These are phyloP conservation scores for Galerucella nymphaeae DNA, from an alignment of 2,888 invertebrate genomes.

Conservation along the genomic window DNA sequence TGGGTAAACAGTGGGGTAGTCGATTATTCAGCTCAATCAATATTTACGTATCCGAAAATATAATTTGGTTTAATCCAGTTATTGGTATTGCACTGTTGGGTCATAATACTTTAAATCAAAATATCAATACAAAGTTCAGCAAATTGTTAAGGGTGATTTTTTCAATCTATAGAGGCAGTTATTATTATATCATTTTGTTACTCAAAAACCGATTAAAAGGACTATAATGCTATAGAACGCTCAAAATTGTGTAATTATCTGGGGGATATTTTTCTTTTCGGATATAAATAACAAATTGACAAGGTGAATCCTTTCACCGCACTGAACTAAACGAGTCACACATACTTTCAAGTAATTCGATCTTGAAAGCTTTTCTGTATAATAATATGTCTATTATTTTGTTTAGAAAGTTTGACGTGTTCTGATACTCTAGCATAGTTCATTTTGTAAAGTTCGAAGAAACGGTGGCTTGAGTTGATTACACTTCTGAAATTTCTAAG, in stretches of 20 bases:
- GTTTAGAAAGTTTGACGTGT: not conserved
- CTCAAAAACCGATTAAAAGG: too few species aligned
- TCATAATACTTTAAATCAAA: too few species aligned
- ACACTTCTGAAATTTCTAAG: slow-evolving; percentile 27
- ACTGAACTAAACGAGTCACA: not conserved
- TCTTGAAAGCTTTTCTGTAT: not conserved
- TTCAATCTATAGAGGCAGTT: too few species aligned
- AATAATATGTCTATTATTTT: not conserved
- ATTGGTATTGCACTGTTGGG: too few species aligned
- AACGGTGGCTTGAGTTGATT: slow-evolving; percentile 19
- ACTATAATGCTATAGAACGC: too few species aligned
- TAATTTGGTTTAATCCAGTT: too few species aligned
- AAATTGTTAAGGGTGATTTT: too few species aligned
- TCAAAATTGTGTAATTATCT: too few species aligned
- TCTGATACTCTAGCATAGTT: slow-evolving; percentile 6
- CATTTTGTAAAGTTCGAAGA: slow-evolving; percentile 8
- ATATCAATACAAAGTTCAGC: too few species aligned
- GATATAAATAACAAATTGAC: not conserved
- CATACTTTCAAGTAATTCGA: not conserved
- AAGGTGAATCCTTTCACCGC: not conserved
- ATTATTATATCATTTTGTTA: too few species aligned
- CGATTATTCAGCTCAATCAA: not conserved
- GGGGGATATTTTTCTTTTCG: too few species aligned
- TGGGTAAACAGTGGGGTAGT: not conserved
- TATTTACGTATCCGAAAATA: not conserved